Evolutionary conservation across 2,888 invertebrate genomes (phyloP).

Genomic region (Drepanosiphum platanoidis): DNA sequence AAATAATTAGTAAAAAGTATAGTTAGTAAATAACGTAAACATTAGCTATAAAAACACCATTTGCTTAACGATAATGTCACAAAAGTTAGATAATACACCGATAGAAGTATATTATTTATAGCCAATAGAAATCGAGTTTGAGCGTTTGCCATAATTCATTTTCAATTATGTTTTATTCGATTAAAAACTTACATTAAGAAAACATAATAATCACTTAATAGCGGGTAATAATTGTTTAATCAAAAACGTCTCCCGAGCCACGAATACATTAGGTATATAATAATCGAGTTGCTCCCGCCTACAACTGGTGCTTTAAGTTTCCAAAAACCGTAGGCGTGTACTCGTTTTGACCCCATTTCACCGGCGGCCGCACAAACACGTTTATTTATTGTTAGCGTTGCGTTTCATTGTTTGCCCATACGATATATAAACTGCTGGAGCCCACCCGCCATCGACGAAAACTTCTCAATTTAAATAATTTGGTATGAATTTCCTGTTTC

Average conservation of each 20-base stretch:
- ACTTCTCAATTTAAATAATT: constrained; percentile 56
- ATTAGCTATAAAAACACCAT: no score
- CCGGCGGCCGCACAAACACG: neutral
- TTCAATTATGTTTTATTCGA: neutral
- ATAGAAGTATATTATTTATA: no score
- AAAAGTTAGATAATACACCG: no score
- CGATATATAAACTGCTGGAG: constrained; percentile 41
- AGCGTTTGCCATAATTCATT: neutral
- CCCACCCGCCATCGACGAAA: constrained; percentile 34
- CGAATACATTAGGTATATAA: neutral
- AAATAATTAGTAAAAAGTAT: no score
- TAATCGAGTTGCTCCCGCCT: constrained; percentile 21
- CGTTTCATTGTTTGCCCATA: constrained; percentile 53
- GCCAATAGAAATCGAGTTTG: neutral
- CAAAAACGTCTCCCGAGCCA: constrained; percentile 1
- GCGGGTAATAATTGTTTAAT: neutral
- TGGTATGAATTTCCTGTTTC: constrained; percentile 57
- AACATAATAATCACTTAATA: neutral
- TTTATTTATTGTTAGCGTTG: constrained; percentile 37
- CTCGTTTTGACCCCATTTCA: constrained; percentile 30
- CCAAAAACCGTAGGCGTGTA: constrained; percentile 44
- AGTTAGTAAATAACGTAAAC: no score
- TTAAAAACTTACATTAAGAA: neutral
- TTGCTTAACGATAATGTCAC: no score
- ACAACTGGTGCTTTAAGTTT: constrained; percentile 9